Evolutionary conservation across 64 coral and sea anemone genomes (phyloP).

Genomic region (Actinia equina): DNA sequence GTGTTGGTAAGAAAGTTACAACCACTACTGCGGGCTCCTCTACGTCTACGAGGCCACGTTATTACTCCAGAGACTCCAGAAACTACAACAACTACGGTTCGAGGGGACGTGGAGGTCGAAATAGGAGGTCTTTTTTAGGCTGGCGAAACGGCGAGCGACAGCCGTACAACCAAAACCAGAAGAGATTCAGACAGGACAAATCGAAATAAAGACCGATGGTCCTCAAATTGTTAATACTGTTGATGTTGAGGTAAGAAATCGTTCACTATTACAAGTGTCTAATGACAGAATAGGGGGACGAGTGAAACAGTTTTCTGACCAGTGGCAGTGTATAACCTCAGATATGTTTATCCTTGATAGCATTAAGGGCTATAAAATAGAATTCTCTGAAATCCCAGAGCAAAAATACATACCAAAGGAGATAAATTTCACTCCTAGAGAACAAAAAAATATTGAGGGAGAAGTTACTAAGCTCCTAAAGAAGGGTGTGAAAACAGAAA

Average conservation of each 20-base stretch:
- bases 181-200: neutral
- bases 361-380: constrained; percentile 27
- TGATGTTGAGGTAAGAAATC: constrained; percentile 27
- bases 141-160: constrained; percentile 7
- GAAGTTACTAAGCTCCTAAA: neutral
- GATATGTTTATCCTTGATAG: constrained; percentile 33
- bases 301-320: constrained; percentile 33
- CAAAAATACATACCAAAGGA: constrained; percentile 11
- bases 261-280: constrained; percentile 12
- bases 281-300: constrained; percentile 45
- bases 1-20: constrained; percentile 30
- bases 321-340: constrained; percentile 16
- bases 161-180: constrained; percentile 30
- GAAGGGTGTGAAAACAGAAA: neutral
- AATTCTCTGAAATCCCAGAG: constrained; percentile 22
- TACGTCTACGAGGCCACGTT: neutral
- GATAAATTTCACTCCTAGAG: no score
- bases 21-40: constrained; percentile 6
- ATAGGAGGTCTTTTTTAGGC: constrained; percentile 18
- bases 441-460: no score
- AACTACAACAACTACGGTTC: constrained; percentile 17
- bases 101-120: constrained; percentile 9
- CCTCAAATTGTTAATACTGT: constrained; percentile 9
- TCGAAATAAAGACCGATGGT: neutral
- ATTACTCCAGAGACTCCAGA: constrained; percentile 2